Conservation (phyloP, 2,888 invertebrate genomes). For the Nebria brevicollis region DNA sequence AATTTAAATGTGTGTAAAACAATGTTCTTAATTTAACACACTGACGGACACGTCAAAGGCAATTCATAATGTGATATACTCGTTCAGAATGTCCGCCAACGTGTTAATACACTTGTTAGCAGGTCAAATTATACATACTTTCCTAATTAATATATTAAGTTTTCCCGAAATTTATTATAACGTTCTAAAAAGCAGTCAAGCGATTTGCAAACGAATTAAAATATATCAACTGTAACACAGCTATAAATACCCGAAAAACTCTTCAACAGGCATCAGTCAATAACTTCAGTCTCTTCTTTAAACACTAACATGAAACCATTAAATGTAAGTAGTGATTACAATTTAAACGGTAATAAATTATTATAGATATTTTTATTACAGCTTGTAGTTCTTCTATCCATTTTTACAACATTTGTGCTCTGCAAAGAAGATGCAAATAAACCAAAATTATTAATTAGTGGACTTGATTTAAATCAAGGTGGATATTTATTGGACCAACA, state of each 20-base stretch:
- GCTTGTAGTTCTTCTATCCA: slow-evolving; percentile 5
- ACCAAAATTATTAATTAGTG: neutral
- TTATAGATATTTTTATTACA: neutral
- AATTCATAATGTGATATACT: too few relatives aligned
- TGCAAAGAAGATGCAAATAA: neutral
- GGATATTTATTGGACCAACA: too few relatives aligned
- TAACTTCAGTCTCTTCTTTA: slow-evolving; percentile 18
- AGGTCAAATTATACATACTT: neutral
- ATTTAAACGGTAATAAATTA: neutral
- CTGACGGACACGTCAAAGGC: too few relatives aligned
- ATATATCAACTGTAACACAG: slow-evolving; percentile 20
- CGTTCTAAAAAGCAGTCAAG: slow-evolving; percentile 25
- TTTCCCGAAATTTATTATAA: slow-evolving; percentile 21
- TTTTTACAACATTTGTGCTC: neutral
- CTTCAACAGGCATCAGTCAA: slow-evolving; percentile 23
- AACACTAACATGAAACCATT: slow-evolving; percentile 23
- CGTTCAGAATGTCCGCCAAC: too few relatives aligned
- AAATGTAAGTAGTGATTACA: slow-evolving; percentile 20
- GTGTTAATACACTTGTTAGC: neutral
- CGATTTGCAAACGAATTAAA: slow-evolving; percentile 20
- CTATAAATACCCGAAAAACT: slow-evolving; percentile 29
- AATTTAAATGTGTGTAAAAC: too few relatives aligned
- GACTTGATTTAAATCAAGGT: neutral
- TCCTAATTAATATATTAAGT: neutral
- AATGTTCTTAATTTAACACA: too few relatives aligned